Evolutionary conservation across 1,140 invertebrate species (phyloP), one percentile per base, ranked within the genome.

Genomic region (Trichonephila clavata): DNA sequence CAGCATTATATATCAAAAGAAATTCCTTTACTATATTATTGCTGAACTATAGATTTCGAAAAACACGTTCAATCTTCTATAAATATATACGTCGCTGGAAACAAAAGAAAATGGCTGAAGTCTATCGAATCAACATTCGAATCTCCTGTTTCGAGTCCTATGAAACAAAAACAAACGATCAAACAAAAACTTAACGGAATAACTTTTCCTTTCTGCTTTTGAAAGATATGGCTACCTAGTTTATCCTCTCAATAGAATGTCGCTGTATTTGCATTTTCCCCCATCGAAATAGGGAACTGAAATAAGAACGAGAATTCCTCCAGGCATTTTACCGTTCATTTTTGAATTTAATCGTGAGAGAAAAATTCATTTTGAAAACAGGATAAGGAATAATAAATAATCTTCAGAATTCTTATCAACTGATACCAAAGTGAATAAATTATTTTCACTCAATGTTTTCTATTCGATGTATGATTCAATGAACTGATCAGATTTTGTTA

Each of bases 341-440:
- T 32, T n/a, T 18, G 43, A 57, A 43, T 24, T 57, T 21, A 50
- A 59, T 43, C n/a, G n/a, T 57, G 21, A 57, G 81, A 84, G 57
- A 7, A n/a, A 84, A 84, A 84, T 84, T 84, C 81, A 59, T 59
- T 84, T 84, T n/a, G 57, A 21, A 84, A 50, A 57, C 57, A 50
- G 81, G 43, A 84, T 84, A 84, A 59, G 81, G 24, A 84, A 84
- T 84, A 59, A 59, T 84, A 84, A 84, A 84, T 84, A 84, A 84
- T 57, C 43, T 84, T 84, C 71, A 32, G 27, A 77, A 32, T 77
- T 77, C 71, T 77, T 77, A 77, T 77, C 71, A 77, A 32, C 13
- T 20, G n/a, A 2, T 84, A 14, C 50, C 81, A 13, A 2, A 16
- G 57, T 50, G 57, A 84, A 84, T 84, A 84, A 84, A 84, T 84